These are phyloP conservation scores for Fringilla coelebs DNA, from an alignment of 2,797 vertebrate genomes.

Conservation along the genomic window DNA sequence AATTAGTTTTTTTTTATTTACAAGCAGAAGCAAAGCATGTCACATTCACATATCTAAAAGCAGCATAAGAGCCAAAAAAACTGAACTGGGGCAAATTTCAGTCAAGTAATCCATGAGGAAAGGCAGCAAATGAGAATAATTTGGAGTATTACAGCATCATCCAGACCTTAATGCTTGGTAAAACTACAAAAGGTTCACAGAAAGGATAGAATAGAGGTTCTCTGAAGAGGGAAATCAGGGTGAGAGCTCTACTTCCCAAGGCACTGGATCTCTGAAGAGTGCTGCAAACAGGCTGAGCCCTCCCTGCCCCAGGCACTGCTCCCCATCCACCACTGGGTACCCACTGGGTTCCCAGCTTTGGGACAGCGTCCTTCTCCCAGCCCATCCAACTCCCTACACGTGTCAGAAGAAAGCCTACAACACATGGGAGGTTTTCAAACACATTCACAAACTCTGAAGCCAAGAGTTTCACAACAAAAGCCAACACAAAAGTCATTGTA, in stretches of 20 bases:
- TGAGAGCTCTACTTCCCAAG: too few relatives aligned
- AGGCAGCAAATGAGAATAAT: not conserved
- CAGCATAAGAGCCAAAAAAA: not conserved
- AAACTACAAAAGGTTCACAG: not conserved
- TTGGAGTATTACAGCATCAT: accelerated
- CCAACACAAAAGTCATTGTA: conserved; percentile 13
- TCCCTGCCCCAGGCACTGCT: accelerated
- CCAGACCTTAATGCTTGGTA: not conserved
- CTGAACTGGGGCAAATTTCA: not conserved
- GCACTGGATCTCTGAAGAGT: not conserved
- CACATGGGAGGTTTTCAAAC: not conserved
- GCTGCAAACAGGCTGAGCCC: not conserved
- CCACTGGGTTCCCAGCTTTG: accelerated
- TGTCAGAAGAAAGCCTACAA: not conserved
- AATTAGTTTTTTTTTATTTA: not conserved
- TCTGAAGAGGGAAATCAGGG: too few relatives aligned
- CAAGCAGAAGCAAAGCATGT: not conserved
- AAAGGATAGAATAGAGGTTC: not conserved
- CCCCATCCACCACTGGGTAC: accelerated
- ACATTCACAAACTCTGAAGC: not conserved
- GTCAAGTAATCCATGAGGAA: not conserved
- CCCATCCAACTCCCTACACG: accelerated
- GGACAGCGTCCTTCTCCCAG: accelerated
- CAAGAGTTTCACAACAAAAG: conserved; percentile 12
- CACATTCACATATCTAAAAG: not conserved